A percentile compares a stretch with the other conserved stretches of the same genome.
Conservation (phyloP, 2,888 invertebrate species). For the Athalia rosae region DNA sequence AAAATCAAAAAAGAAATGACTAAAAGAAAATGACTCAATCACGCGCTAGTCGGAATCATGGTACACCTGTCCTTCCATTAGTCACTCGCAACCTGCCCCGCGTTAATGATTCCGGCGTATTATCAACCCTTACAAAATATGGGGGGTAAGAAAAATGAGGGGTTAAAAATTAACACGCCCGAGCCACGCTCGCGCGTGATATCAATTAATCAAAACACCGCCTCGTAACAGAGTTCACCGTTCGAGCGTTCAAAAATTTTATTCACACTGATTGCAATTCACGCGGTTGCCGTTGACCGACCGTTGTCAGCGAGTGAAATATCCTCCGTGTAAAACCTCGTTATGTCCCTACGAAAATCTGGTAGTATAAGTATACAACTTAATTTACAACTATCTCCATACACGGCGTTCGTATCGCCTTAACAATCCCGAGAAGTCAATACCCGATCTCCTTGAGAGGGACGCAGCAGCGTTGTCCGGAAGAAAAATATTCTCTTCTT, state of each 20-base stretch:
- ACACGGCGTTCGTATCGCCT: too few relatives aligned
- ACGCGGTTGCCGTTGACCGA: neutral
- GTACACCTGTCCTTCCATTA: slow-evolving; percentile 5
- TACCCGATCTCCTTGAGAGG: slow-evolving; percentile 1
- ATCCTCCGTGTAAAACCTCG: too few relatives aligned
- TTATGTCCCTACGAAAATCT: too few relatives aligned
- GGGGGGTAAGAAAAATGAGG: neutral
- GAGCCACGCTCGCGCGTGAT: neutral
- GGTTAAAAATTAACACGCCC: neutral
- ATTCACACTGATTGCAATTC: slow-evolving; percentile 11
- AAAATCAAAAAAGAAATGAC: neutral
- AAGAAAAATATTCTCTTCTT: neutral
- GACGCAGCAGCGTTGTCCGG: neutral
- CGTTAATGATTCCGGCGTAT: neutral
- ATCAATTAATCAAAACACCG: slow-evolving; percentile 7
- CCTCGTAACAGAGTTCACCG: neutral
- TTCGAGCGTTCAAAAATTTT: neutral
- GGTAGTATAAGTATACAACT: too few relatives aligned
- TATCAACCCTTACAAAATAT: neutral
- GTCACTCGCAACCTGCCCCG: neutral
- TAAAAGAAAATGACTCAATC: slow-evolving; percentile 11
- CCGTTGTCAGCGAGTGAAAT: neutral
- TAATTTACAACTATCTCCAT: too few relatives aligned
- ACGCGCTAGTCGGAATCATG: neutral
- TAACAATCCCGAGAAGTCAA: neutral